Percentiles rank a stretch among this genome's conserved stretches.
phyloP scores from a whole-genome alignment of 37 sponge, comb jelly and placozoan species.

The Corticium candelabrum region DNA sequence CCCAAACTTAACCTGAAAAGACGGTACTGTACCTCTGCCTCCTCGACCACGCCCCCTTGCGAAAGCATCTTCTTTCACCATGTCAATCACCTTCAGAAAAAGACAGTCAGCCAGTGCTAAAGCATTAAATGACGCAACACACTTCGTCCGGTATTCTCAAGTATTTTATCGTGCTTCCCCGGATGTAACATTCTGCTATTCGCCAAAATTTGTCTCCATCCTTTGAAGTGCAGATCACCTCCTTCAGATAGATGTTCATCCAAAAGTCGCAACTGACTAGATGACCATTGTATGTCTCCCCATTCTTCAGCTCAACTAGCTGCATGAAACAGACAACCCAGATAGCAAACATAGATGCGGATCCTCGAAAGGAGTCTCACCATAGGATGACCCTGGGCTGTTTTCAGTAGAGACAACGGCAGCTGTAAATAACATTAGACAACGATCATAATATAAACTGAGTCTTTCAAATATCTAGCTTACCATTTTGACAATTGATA shows the following conservation, averaged over 20 bases:
- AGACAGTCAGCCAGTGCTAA: neutral
- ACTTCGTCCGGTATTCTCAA: slow-evolving; percentile 98
- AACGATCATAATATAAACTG: no score
- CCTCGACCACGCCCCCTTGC: neutral
- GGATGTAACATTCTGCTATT: slow-evolving; percentile 90
- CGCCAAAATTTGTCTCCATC: slow-evolving; percentile 96
- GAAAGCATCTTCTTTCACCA: slow-evolving; percentile 61
- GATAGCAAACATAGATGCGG: neutral
- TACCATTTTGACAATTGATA: no score
- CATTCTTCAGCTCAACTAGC: slow-evolving; percentile 92
- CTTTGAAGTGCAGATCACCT: slow-evolving; percentile 97
- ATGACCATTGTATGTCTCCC: slow-evolving; percentile 98
- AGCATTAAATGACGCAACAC: neutral
- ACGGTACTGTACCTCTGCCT: slow-evolving; percentile 1
- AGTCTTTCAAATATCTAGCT: no score
- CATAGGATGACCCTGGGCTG: slow-evolving; percentile 90
- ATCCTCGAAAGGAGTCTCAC: slow-evolving; percentile 7
- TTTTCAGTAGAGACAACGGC: slow-evolving; percentile 83
- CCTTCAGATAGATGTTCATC: slow-evolving; percentile 95
- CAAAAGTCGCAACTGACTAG: slow-evolving; percentile 91
- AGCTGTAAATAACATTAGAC: slow-evolving; percentile 51
- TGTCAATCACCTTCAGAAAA: slow-evolving; percentile 45
- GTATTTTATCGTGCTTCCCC: slow-evolving; percentile 92
- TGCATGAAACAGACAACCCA: neutral
- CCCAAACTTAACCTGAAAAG: no score